These are phyloP conservation scores for Chionoecetes opilio DNA, from an alignment of 1,140 invertebrate genomes.

Conservation along the genomic window DNA sequence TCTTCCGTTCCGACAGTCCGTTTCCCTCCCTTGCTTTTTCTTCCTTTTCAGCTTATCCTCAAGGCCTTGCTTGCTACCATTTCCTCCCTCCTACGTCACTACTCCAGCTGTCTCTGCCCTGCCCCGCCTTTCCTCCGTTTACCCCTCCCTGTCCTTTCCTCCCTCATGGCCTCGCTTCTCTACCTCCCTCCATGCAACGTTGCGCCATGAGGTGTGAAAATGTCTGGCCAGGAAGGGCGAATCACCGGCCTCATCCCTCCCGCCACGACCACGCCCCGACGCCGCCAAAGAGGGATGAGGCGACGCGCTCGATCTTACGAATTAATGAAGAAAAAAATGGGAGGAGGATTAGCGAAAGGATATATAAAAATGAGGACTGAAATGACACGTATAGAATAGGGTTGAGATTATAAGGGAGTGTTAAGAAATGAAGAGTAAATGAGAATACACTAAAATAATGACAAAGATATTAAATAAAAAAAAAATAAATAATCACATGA, in stretches of 20 bases:
- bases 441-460: not conserved
- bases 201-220: conserved; percentile 6
- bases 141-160: not conserved
- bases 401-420: not conserved
- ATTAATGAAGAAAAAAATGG: not conserved
- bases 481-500: too few relatives aligned
- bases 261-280: not conserved
- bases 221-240: too few relatives aligned
- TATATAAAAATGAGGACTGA: not conserved
- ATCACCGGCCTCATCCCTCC: not conserved
- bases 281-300: not conserved
- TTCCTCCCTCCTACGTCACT: not conserved
- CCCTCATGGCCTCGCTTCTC: too few relatives aligned
- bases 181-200: not conserved
- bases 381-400: not conserved
- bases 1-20: not conserved
- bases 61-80: too few relatives aligned
- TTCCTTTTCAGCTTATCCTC: too few relatives aligned
- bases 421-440: not conserved
- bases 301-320: not conserved
- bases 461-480: not conserved
- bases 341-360: not conserved
- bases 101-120: not conserved
- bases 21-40: too few relatives aligned
- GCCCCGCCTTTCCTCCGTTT: not conserved